Evolutionary conservation across 2,888 invertebrate genomes (phyloP).

Genomic region (Drosophila pegasa): DNA sequence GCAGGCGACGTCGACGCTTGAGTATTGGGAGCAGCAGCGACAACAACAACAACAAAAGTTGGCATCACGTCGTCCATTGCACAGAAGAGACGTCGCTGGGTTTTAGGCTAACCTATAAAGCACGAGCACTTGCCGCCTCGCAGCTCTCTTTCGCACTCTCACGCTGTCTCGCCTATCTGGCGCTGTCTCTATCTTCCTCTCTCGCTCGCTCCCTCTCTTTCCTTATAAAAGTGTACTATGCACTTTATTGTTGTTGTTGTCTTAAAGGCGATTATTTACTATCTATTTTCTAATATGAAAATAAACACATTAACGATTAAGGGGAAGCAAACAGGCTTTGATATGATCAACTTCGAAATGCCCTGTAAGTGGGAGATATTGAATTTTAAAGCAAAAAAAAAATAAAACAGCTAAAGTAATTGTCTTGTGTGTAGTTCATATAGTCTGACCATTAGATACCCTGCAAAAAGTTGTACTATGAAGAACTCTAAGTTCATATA

Average conservation of each 20-base stretch:
- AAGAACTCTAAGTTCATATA: background rate
- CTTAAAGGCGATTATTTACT: constrained; percentile 48
- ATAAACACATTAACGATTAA: constrained; percentile 63
- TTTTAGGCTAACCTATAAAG: constrained; percentile 27
- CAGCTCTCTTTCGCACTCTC: constrained; percentile 3
- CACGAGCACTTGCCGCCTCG: constrained; percentile 27
- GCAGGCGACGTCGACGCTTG: constrained; percentile 14
- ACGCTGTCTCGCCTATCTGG: background rate
- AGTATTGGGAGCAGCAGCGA: constrained; percentile 42
- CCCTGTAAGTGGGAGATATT: background rate
- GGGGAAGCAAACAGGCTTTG: background rate
- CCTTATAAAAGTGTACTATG: constrained; percentile 62
- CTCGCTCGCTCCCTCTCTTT: background rate
- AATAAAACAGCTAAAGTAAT: no score
- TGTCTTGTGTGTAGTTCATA: background rate
- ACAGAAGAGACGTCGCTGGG: constrained; percentile 26
- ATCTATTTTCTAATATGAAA: constrained; percentile 67
- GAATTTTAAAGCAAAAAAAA: background rate
- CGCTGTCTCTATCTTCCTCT: constrained; percentile 1
- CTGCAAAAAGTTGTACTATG: background rate
- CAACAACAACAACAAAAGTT: constrained; percentile 12
- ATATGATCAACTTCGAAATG: constrained; percentile 1
- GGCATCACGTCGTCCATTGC: constrained; percentile 44
- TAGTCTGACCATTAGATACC: background rate
- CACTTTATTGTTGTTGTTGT: constrained; percentile 43